These are phyloP conservation scores for Polyommatus icarus DNA, from an alignment of 2,888 invertebrate species.

Conservation along the genomic window DNA sequence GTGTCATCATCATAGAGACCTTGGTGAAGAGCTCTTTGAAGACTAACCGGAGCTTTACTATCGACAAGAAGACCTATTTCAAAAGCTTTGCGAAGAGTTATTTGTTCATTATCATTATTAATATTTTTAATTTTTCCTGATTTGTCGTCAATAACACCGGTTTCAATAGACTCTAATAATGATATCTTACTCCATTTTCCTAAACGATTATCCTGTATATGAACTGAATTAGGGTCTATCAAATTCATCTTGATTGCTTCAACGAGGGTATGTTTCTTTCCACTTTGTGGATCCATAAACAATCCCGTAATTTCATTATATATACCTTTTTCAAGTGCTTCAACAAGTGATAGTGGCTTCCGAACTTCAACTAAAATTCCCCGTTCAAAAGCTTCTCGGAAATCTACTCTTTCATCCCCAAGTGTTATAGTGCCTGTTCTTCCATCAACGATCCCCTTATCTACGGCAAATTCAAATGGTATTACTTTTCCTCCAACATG, in stretches of 20 bases:
- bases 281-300: slow-evolving; percentile 91
- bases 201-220: slow-evolving; percentile 87
- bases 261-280: slow-evolving; percentile 87
- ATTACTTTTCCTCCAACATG: slow-evolving; percentile 89
- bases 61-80: slow-evolving; percentile 90
- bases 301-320: slow-evolving; percentile 88
- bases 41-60: slow-evolving; percentile 88
- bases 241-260: slow-evolving; percentile 91
- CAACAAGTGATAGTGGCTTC: slow-evolving; percentile 89
- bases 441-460: slow-evolving; percentile 87
- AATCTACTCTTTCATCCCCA: slow-evolving; percentile 84
- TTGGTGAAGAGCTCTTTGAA: slow-evolving; percentile 92
- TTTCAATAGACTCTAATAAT: slow-evolving; percentile 88
- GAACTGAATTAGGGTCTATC: slow-evolving; percentile 91
- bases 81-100: slow-evolving; percentile 88
- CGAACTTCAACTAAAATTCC: slow-evolving; percentile 90
- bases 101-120: slow-evolving; percentile 82
- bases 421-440: slow-evolving; percentile 85
- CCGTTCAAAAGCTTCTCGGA: slow-evolving; percentile 91
- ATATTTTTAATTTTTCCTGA: slow-evolving; percentile 86
- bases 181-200: slow-evolving; percentile 89
- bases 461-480: slow-evolving; percentile 91
- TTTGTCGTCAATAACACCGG: slow-evolving; percentile 86
- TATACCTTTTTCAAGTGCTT: slow-evolving; percentile 90
- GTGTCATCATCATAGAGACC: slow-evolving; percentile 90